Percentiles rank a stretch among this genome's conserved stretches.
These are phyloP conservation scores for Drosophila putrida DNA, from an alignment of 2,888 invertebrate species.

Conservation along the genomic window DNA sequence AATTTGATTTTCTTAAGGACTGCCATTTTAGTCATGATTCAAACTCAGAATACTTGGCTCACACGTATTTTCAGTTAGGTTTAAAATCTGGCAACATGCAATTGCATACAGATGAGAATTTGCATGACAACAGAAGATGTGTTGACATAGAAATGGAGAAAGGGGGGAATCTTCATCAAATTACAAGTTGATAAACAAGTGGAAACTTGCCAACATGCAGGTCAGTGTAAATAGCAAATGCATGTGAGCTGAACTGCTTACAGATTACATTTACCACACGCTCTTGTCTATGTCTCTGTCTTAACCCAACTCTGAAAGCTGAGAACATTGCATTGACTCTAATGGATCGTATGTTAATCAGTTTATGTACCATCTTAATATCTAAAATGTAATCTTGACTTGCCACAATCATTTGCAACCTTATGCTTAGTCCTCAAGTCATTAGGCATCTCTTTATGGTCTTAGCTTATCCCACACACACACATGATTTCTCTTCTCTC, in stretches of 20 bases:
- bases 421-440: slow-evolving; percentile 7
- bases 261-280: slow-evolving; percentile 21
- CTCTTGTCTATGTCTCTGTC: slow-evolving; percentile 1
- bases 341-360: slow-evolving; percentile 48
- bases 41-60: neutral
- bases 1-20: too few relatives aligned
- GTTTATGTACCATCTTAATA: slow-evolving; percentile 9
- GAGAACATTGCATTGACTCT: slow-evolving; percentile 12
- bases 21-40: too few relatives aligned
- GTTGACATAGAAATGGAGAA: slow-evolving; percentile 24
- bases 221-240: slow-evolving; percentile 62
- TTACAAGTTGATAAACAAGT: slow-evolving; percentile 64
- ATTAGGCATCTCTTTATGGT: slow-evolving; percentile 18
- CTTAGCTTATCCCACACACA: slow-evolving; percentile 6
- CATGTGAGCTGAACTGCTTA: slow-evolving; percentile 47
- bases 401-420: slow-evolving; percentile 14
- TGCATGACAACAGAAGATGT: slow-evolving; percentile 31
- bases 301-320: neutral
- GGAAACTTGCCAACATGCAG: slow-evolving; percentile 53
- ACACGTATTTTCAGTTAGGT: slow-evolving; percentile 47
- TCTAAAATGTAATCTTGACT: slow-evolving; percentile 14
- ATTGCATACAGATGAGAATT: slow-evolving; percentile 56
- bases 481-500: neutral
- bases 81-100: slow-evolving; percentile 43
- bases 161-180: slow-evolving; percentile 47